A percentile compares a stretch with the other conserved stretches of the same genome.
These are phyloP conservation scores for Gasterosteus nipponicus DNA, from an alignment of 2,113 vertebrate genomes.

Conservation along the genomic window DNA sequence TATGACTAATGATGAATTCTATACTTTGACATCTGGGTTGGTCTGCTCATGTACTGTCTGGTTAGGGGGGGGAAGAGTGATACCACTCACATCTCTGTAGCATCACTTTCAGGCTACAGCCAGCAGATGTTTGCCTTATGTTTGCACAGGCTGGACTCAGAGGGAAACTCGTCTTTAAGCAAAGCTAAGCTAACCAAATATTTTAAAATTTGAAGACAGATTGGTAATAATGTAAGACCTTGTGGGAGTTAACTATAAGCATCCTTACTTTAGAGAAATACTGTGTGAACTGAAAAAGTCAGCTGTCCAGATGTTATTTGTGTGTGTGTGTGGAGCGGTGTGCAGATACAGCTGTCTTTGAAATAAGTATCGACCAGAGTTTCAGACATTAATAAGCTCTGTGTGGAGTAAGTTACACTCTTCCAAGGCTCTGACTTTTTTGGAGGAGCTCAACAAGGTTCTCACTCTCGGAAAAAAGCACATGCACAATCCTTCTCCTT, in stretches of 20 bases:
- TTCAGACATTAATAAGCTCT: conserved; percentile 73
- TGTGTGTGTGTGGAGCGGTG: conserved; percentile 14
- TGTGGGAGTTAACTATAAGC: conserved; percentile 41
- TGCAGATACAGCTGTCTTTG: conserved; percentile 63
- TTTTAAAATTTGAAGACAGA: conserved; percentile 18
- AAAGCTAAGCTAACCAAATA: conserved; percentile 9
- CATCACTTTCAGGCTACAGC: conserved; percentile 7
- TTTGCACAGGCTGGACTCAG: conserved; percentile 1
- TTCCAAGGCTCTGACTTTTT: conserved; percentile 62
- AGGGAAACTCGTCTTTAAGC: conserved; percentile 7
- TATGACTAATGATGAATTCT: too few relatives aligned
- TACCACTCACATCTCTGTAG: neutral
- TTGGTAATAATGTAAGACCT: conserved; percentile 23
- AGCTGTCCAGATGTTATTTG: conserved; percentile 61
- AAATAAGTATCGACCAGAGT: conserved; percentile 58
- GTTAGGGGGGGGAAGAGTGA: neutral
- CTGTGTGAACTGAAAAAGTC: conserved; percentile 55
- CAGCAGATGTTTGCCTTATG: neutral
- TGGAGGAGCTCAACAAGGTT: conserved; percentile 70
- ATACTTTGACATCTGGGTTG: too few relatives aligned
- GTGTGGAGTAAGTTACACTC: conserved; percentile 75
- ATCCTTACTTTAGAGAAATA: conserved; percentile 38
- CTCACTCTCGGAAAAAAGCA: conserved; percentile 73
- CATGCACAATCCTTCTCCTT: conserved; percentile 71
- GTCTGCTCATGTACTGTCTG: neutral